Base-by-base conservation (phyloP, 1,140 invertebrate genomes). In the Metaphire vulgaris region DNA sequence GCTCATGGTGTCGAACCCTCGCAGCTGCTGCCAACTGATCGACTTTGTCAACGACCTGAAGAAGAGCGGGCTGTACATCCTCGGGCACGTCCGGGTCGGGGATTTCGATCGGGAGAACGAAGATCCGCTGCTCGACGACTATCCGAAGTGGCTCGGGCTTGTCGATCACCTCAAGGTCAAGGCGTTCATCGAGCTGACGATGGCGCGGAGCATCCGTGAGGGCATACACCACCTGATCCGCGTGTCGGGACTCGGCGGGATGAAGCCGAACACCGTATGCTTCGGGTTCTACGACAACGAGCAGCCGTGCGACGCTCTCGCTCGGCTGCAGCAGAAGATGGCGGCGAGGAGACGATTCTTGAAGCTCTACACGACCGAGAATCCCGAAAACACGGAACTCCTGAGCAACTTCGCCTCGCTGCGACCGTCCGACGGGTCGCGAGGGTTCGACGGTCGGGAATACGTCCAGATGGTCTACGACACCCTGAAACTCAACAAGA, bases 21-120 rank as follows among this genome's bases (percentile, higher is more conserved):
- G 96, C n/a, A 92, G 93, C 12, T 89, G 90, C 1, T 93, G 93
- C 81, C 92, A 95, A 0, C 87, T 99, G 2, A 97, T 99, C 66
- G 92, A 95, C 87, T 99, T 99, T 88, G 93, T 97, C 1, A 99
- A 99, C 85, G 97, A 98, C 84, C 89, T 99, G 80, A 99, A 99
- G 84, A 99, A 99, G 86, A 93, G 95, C 79, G 98, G 98, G 21
- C 87, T 99, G 0, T 98, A 97, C 81, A 93, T 98, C 16, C 88
- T 98, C 78, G 96, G 95, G 0, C 94, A 99, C 83, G 94, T 98
- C 0, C 91, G 94, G 83, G 88, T 88, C 33, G 77, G 77, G 15
- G 2, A 76, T 72, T 56, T 78, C 2, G 71, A 79, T 64, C 32
- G 65, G 33, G 26, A 33, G 68, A 1, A 29, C n/a, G 70, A 12